phyloP scores from a whole-genome alignment of 2,888 invertebrate genomes.

The Scaptomyza cyrtandrae region DNA sequence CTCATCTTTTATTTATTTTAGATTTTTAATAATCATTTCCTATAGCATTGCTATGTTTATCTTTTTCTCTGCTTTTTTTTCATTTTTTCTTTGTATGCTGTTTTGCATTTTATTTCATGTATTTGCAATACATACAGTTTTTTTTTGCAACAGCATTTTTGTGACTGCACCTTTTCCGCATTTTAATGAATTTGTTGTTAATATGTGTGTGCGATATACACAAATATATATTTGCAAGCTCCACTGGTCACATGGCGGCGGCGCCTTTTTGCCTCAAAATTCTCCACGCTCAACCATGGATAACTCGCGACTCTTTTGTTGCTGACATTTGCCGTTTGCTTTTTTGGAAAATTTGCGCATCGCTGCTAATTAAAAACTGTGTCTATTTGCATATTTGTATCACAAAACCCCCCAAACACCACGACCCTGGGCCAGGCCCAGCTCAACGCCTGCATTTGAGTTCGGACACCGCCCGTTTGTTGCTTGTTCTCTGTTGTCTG shows the following conservation, averaged over 20 bases:
- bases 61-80: constrained; percentile 2
- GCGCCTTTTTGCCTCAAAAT: constrained; percentile 19
- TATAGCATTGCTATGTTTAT: constrained; percentile 34
- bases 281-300: constrained; percentile 48
- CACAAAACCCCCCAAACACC: constrained; percentile 14
- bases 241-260: constrained; percentile 53
- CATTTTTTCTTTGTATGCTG: no score
- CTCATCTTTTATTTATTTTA: constrained; percentile 78
- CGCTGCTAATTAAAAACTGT: constrained; percentile 80
- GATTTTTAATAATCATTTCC: constrained; percentile 76
- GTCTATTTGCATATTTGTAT: constrained; percentile 79
- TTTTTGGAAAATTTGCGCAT: constrained; percentile 73
- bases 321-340: constrained; percentile 70
- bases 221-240: constrained; percentile 44
- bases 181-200: constrained; percentile 78
- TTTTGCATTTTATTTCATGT: constrained; percentile 61
- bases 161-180: constrained; percentile 54
- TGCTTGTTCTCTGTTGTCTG: constrained; percentile 57
- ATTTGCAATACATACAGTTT: constrained; percentile 18
- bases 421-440: not conserved
- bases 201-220: constrained; percentile 47
- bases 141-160: constrained; percentile 22
- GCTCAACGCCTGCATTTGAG: constrained; percentile 68
- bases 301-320: constrained; percentile 64
- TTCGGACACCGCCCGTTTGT: constrained; percentile 49